phyloP scores from a whole-genome alignment of 2,888 invertebrate genomes.

The Schizotus pectinicornis region DNA sequence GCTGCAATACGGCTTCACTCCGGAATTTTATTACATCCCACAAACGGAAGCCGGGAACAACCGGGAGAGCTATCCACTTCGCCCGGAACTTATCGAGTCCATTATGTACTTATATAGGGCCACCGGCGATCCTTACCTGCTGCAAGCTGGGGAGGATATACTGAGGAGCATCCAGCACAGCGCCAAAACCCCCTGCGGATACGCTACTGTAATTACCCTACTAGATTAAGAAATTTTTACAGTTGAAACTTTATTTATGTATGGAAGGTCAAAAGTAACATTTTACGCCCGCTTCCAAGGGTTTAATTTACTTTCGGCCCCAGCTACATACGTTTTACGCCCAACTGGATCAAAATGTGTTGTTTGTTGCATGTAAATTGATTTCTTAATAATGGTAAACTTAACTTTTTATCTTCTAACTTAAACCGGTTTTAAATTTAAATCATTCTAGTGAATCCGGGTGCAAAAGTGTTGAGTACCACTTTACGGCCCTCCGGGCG shows the following conservation, averaged over 20 bases:
- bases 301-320: too few species aligned
- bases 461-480: too few species aligned
- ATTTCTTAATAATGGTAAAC: too few species aligned
- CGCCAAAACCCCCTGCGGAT: slow-evolving; percentile 93
- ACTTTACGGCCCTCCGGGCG: too few species aligned
- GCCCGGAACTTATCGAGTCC: slow-evolving; percentile 96
- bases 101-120: slow-evolving; percentile 95
- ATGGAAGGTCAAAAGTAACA: background rate
- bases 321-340: too few species aligned
- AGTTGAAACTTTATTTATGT: background rate
- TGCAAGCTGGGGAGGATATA: slow-evolving; percentile 94
- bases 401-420: too few species aligned
- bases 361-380: too few species aligned
- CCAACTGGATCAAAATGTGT: too few species aligned
- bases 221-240: too few species aligned
- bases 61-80: slow-evolving; percentile 89
- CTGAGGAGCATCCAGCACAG: slow-evolving; percentile 92
- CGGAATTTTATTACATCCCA: slow-evolving; percentile 97
- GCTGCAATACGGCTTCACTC: slow-evolving; percentile 96
- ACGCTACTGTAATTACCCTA: slow-evolving; percentile 90
- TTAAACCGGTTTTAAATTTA: too few species aligned
- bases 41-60: slow-evolving; percentile 83
- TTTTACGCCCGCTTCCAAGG: too few species aligned
- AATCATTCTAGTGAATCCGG: too few species aligned
- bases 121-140: slow-evolving; percentile 89